A percentile compares a stretch with the other conserved stretches of the same genome.
Evolutionary conservation across 2,797 vertebrate species (phyloP).

Genomic region (Galagoides demidoff): DNA sequence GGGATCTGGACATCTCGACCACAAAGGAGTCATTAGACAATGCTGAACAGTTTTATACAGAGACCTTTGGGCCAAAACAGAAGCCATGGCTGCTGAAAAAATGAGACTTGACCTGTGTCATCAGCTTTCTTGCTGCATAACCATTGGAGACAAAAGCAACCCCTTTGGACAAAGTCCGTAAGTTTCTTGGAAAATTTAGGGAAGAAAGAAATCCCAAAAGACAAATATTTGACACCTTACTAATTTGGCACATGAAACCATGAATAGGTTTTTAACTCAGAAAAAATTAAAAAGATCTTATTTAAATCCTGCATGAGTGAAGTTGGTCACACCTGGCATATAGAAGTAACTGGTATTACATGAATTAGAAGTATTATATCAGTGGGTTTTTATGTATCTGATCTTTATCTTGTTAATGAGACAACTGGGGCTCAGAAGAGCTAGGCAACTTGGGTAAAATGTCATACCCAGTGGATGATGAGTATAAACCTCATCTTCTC

Average conservation of each 20-base stretch:
- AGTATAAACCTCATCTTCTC: not conserved
- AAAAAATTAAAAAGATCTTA: not conserved
- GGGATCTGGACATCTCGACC: not conserved
- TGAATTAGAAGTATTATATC: not conserved
- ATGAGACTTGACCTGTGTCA: rapidly evolving
- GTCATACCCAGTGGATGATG: rapidly evolving
- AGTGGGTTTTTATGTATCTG: not conserved
- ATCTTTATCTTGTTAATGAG: not conserved
- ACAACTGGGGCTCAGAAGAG: not conserved
- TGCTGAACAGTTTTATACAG: not conserved
- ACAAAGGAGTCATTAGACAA: not conserved
- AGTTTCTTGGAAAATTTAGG: not conserved
- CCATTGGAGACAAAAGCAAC: not conserved
- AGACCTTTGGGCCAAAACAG: not conserved
- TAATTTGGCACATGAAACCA: not conserved
- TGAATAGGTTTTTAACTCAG: not conserved
- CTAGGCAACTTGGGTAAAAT: not conserved
- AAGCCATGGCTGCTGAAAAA: not conserved
- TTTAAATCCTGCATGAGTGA: not conserved
- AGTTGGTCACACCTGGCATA: not conserved
- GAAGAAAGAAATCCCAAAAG: not conserved
- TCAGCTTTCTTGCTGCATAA: not conserved
- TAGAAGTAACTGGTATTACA: not conserved
- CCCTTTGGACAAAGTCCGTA: not conserved
- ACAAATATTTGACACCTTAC: not conserved